Evolutionary conservation across 2,888 invertebrate species (phyloP).

Genomic region (Agrochola lota): DNA sequence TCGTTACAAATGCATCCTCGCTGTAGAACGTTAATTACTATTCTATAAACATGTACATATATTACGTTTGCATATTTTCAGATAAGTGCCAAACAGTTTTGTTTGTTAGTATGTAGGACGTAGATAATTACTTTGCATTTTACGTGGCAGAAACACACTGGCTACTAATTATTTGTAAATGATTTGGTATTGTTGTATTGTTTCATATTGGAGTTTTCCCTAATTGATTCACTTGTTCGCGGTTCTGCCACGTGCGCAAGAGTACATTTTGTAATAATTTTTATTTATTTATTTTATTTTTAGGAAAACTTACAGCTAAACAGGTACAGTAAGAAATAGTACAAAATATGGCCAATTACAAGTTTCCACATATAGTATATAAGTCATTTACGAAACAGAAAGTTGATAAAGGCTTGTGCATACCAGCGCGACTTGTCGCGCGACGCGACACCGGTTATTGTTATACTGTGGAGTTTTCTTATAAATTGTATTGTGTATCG

Average conservation of each 20-base stretch:
- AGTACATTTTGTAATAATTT: not conserved
- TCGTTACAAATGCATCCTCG: conserved; percentile 26
- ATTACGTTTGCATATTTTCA: conserved; percentile 29
- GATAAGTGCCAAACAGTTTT: conserved; percentile 29
- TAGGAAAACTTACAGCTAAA: too few species aligned
- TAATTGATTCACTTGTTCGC: conserved; percentile 5
- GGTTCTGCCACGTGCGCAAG: conserved; percentile 1
- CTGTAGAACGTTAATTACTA: conserved; percentile 36
- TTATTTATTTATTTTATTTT: too few species aligned
- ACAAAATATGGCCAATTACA: too few species aligned
- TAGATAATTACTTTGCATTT: conserved; percentile 14
- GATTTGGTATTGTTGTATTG: not conserved
- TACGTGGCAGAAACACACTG: not conserved
- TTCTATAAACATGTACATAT: conserved; percentile 2
- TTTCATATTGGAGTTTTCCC: not conserved
- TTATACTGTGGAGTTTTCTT: too few species aligned
- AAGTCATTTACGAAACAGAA: too few species aligned
- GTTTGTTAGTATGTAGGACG: conserved; percentile 17
- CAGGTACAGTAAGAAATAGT: too few species aligned
- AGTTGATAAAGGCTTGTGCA: too few species aligned
- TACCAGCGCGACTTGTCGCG: too few species aligned
- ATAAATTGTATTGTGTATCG: too few species aligned
- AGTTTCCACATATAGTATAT: too few species aligned
- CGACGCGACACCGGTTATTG: too few species aligned
- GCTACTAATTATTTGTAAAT: conserved; percentile 5